Evolutionary conservation across 2,797 vertebrate species (phyloP).

Genomic region (Leptodactylus fallax): DNA sequence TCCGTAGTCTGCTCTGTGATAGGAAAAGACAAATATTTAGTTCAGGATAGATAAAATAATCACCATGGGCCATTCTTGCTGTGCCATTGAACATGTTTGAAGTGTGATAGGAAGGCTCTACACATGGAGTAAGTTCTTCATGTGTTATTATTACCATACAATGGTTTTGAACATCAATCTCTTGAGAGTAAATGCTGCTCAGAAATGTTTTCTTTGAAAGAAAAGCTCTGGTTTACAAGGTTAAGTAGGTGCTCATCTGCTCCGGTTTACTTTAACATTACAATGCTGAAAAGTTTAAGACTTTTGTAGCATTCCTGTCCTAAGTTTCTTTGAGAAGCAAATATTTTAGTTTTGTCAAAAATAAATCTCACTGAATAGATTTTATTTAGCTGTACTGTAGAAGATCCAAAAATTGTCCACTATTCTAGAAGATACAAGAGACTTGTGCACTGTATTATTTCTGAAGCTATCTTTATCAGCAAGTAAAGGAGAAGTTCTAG

Average conservation of each 20-base stretch:
- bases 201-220: slow-evolving; percentile 58
- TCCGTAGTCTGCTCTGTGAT: neutral
- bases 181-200: slow-evolving; percentile 59
- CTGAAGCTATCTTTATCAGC: neutral
- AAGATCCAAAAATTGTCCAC: neutral
- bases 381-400: neutral
- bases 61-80: slow-evolving; percentile 29
- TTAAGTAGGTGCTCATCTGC: slow-evolving; percentile 63
- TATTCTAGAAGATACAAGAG: too few species aligned
- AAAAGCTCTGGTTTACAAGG: slow-evolving; percentile 51
- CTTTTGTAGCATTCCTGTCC: slow-evolving; percentile 42
- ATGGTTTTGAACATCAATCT: slow-evolving; percentile 61
- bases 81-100: slow-evolving; percentile 49
- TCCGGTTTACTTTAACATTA: slow-evolving; percentile 58
- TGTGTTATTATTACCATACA: slow-evolving; percentile 48
- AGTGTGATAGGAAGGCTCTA: slow-evolving; percentile 40
- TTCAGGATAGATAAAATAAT: slow-evolving; percentile 21
- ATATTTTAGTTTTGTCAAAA: slow-evolving; percentile 53
- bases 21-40: slow-evolving; percentile 38
- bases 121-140: slow-evolving; percentile 37
- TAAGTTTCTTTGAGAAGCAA: slow-evolving; percentile 48
- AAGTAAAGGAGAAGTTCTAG: neutral
- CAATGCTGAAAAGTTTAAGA: slow-evolving; percentile 51
- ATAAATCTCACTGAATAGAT: neutral
- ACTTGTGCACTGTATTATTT: too few species aligned